Percentiles rank a stretch among this genome's conserved stretches.
Conservation (phyloP, 2,797 vertebrate species). For the Eurystomus glaucurus region DNA sequence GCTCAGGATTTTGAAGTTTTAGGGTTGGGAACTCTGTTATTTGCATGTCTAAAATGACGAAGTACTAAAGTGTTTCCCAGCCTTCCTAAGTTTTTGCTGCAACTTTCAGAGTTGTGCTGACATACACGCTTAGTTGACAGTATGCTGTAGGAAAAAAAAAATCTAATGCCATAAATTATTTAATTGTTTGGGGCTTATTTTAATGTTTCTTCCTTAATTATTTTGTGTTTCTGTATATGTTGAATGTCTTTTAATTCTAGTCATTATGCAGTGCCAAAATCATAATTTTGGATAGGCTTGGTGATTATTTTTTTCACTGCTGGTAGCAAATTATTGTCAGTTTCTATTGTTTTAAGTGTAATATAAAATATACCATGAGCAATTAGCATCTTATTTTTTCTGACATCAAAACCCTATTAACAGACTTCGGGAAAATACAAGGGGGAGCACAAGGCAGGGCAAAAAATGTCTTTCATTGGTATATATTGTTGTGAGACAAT, state of each 20-base stretch:
- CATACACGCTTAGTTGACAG: fast-evolving
- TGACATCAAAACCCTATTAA: neutral
- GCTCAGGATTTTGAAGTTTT: neutral
- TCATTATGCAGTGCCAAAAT: neutral
- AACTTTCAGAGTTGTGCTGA: neutral
- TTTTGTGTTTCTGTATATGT: neutral
- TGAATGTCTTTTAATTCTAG: neutral
- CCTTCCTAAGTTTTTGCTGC: neutral
- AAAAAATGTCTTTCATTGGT: conserved; percentile 77
- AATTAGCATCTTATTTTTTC: neutral
- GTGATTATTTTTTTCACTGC: neutral
- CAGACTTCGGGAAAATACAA: conserved; percentile 31
- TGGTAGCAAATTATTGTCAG: neutral
- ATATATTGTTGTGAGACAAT: conserved; percentile 87
- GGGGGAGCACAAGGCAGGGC: neutral
- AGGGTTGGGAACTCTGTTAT: neutral
- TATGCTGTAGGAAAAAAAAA: neutral
- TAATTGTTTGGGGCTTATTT: neutral
- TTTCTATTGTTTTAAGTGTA: neutral
- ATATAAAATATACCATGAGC: neutral
- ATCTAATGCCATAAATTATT: neutral
- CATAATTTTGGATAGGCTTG: neutral
- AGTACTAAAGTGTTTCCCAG: neutral
- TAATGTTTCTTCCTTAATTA: neutral
- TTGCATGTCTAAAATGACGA: neutral